Percentiles rank a stretch among this genome's conserved stretches.
These are phyloP conservation scores for Peucedramus taeniatus DNA, from an alignment of 2,113 vertebrate species.

Conservation along the genomic window DNA sequence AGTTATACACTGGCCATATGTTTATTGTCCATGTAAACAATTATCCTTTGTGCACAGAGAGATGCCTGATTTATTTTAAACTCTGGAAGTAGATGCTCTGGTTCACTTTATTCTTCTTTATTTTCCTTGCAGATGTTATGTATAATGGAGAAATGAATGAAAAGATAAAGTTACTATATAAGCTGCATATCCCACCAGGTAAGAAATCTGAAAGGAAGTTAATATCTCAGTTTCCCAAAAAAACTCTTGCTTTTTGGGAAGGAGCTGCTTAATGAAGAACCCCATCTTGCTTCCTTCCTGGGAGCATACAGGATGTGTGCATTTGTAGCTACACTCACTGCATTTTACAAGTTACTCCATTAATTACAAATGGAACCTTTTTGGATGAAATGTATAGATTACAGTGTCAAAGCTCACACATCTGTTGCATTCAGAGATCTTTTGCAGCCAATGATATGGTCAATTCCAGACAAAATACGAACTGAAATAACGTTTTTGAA, in stretches of 20 bases:
- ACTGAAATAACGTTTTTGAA: neutral
- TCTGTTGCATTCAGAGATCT: neutral
- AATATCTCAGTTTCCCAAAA: neutral
- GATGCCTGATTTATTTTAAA: neutral
- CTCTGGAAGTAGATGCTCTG: neutral
- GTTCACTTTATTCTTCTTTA: neutral
- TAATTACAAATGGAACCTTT: neutral
- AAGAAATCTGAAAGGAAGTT: conserved; percentile 10
- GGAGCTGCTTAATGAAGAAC: neutral
- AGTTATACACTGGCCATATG: neutral
- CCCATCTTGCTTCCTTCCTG: neutral
- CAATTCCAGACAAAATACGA: neutral
- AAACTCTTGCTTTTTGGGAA: neutral
- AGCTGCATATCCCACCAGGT: conserved; percentile 93
- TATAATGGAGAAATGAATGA: conserved; percentile 95
- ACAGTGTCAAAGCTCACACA: neutral
- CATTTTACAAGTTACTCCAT: neutral
- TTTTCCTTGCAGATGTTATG: conserved; percentile 78
- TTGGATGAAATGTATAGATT: neutral
- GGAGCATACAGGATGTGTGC: neutral
- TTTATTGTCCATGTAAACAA: neutral
- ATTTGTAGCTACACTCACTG: neutral
- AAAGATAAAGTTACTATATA: conserved; percentile 89
- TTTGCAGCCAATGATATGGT: neutral
- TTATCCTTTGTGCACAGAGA: neutral